Base-by-base conservation (phyloP, 2,888 invertebrate species). In the Druceiella hillmani region DNA sequence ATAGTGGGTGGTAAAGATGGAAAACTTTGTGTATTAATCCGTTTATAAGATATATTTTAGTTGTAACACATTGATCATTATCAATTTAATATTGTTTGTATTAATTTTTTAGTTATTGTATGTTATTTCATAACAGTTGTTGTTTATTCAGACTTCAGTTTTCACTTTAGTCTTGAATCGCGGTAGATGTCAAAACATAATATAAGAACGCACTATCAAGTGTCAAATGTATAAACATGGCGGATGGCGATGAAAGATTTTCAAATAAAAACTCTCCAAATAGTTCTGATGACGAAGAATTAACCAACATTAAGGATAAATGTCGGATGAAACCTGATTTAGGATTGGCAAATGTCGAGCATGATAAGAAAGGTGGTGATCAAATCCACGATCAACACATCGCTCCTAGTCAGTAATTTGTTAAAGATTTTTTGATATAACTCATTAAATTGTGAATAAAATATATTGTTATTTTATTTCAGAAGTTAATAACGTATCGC, bases 241-340 rank as follows among this genome's bases (percentile, higher is more conserved):
- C 71, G 71, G 70, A 71, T 53, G 71, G 69, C 55, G 70, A 70
- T 54, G 69, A 70, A 57, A 64, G 68, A 64, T 62, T 62, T 64
- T 64, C 67, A 54, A 63, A 69, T 58, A 68, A 64, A 58, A 69
- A 67, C 56, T 62, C 63, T 44, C 58, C 63, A 48, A 59, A 66
- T 66, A 67, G 67, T 64, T 61, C 59, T 51, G 63, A 65, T 57
- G 63, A 62, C 50, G 60, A 55, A 35, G 60, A 50, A 38, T 49
- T 58, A 32, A 56, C 57, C 44, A 62, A 66, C 50, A 66, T 65
- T 50, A 65, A 62, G 48, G 65, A 66, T 44, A 62, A 63, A 52
- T 62, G 60, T 57, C 52, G 57, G 44, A 54, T 58, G 26, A 67
- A 66, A 54, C 69, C 67, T 40, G 73, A 73, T 49, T 53, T 73